Percentiles rank a stretch among this genome's conserved stretches.
Conservation (phyloP, 2,113 vertebrate genomes). For the Turdus rufiventris region DNA sequence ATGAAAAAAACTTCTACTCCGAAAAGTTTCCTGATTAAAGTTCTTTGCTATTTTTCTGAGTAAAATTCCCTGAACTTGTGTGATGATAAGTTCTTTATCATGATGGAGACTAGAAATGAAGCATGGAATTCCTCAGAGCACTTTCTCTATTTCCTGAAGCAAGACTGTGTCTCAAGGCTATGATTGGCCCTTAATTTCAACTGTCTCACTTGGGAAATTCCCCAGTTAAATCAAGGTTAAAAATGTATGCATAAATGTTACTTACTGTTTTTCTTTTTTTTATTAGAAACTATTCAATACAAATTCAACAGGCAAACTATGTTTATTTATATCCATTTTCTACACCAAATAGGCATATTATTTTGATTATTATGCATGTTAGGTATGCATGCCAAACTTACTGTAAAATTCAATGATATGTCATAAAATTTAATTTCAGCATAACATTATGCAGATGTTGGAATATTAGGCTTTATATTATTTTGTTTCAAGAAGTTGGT, state of each 20-base stretch:
- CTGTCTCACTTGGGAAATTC: not conserved
- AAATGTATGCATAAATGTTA: not conserved
- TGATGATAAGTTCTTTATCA: not conserved
- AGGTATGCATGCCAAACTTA: not conserved
- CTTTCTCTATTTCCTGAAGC: not conserved
- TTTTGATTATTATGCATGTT: not conserved
- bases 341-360: not conserved
- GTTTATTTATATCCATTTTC: not conserved
- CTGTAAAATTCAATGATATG: not conserved
- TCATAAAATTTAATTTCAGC: not conserved
- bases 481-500: not conserved
- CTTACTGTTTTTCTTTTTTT: not conserved
- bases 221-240: not conserved
- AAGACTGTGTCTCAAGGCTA: not conserved
- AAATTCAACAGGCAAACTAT: not conserved
- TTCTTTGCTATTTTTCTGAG: not conserved
- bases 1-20: not conserved
- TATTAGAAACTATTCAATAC: not conserved
- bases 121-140: not conserved
- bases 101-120: not conserved
- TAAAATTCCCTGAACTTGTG: not conserved
- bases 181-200: constrained; percentile 15
- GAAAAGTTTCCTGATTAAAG: not conserved
- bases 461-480: not conserved
- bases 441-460: not conserved